Percentiles rank a stretch among this genome's conserved stretches.
Conservation (phyloP, 2,797 vertebrate species). For the Trachurus trachurus region DNA sequence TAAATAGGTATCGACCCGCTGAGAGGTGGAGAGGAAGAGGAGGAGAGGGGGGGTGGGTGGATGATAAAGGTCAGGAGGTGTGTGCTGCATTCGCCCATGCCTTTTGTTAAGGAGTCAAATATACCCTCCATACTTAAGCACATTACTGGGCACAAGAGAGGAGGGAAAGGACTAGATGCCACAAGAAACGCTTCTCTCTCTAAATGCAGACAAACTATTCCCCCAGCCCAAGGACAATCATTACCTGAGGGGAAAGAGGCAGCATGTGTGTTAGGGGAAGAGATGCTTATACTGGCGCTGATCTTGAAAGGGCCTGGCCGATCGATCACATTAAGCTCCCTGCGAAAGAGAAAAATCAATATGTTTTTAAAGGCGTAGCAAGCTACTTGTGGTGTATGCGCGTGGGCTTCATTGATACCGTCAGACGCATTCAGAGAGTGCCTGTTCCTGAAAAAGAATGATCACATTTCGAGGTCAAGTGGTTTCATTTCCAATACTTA, state of each 20-base stretch:
- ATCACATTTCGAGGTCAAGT: slow-evolving; percentile 76
- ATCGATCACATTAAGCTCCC: slow-evolving; percentile 88
- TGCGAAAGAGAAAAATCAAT: slow-evolving; percentile 87
- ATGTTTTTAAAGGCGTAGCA: slow-evolving; percentile 87
- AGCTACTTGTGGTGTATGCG: slow-evolving; percentile 77
- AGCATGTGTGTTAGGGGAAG: slow-evolving; percentile 80
- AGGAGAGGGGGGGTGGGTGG: slow-evolving; percentile 12
- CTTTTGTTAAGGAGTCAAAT: slow-evolving; percentile 76
- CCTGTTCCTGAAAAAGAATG: slow-evolving; percentile 64
- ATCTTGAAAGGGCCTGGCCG: slow-evolving; percentile 86
- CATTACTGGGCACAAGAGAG: slow-evolving; percentile 55
- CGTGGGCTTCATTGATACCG: slow-evolving; percentile 81
- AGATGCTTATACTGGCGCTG: slow-evolving; percentile 85
- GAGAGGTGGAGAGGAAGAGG: slow-evolving; percentile 38
- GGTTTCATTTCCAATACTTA: slow-evolving; percentile 68
- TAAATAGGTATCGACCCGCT: slow-evolving; percentile 79
- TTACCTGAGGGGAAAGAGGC: slow-evolving; percentile 83
- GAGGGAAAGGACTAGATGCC: slow-evolving; percentile 62
- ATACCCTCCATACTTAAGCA: slow-evolving; percentile 62
- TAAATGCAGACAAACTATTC: slow-evolving; percentile 83
- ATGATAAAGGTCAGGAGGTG: slow-evolving; percentile 83
- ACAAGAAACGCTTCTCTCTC: slow-evolving; percentile 77
- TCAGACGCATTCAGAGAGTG: slow-evolving; percentile 61
- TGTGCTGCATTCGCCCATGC: slow-evolving; percentile 75
- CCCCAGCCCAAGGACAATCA: slow-evolving; percentile 85